Evolutionary conservation across 2,888 invertebrate genomes (phyloP).

Genomic region (Leuctra nigra): DNA sequence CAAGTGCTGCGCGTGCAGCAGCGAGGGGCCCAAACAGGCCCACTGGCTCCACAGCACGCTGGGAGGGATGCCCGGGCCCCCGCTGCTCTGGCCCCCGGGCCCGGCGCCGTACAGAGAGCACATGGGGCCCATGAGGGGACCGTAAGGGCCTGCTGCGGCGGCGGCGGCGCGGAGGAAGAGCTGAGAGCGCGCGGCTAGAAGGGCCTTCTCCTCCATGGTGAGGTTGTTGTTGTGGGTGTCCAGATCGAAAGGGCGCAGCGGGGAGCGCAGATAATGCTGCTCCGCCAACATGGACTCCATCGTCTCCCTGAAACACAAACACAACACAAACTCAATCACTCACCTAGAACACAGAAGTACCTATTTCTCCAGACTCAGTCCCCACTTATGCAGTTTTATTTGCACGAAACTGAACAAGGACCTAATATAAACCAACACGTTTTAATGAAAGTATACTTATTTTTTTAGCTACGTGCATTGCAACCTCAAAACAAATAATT

Average conservation of each 20-base stretch:
- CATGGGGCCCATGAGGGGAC: slow-evolving; percentile 45
- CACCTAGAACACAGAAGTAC: no score
- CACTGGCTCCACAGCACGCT: slow-evolving; percentile 64
- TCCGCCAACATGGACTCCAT: slow-evolving; percentile 86
- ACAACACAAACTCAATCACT: not conserved
- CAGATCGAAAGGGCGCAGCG: slow-evolving; percentile 65
- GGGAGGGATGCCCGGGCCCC: slow-evolving; percentile 40
- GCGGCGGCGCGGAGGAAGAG: slow-evolving; percentile 62
- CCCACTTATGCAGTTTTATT: no score
- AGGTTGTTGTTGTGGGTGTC: slow-evolving; percentile 48
- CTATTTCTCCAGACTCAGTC: no score
- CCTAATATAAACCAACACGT: no score
- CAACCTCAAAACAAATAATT: no score
- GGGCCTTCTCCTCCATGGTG: slow-evolving; percentile 69
- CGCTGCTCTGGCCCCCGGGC: slow-evolving; percentile 37
- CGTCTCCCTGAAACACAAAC: slow-evolving; percentile 74
- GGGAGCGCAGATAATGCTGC: slow-evolving; percentile 74
- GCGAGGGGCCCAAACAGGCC: slow-evolving; percentile 59
- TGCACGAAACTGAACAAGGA: no score
- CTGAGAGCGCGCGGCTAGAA: slow-evolving; percentile 69
- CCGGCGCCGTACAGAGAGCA: slow-evolving; percentile 40
- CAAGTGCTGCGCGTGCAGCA: slow-evolving; percentile 57
- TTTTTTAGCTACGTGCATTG: no score
- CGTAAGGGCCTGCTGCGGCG: slow-evolving; percentile 48
- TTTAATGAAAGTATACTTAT: no score